phyloP scores from a whole-genome alignment of 2,888 invertebrate species.

The Himalopsyche anomala region DNA sequence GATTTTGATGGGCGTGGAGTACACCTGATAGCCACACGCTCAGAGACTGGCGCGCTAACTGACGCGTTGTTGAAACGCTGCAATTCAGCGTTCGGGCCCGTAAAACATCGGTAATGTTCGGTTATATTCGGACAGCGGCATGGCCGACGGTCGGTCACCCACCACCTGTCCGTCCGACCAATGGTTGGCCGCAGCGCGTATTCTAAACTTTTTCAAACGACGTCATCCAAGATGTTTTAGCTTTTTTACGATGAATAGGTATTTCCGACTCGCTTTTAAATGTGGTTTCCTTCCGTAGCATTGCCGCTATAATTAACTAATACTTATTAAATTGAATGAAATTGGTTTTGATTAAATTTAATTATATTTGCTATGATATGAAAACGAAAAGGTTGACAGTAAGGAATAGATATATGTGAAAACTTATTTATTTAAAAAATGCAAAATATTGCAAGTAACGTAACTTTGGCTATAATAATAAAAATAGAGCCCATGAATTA shows the following conservation, averaged over 20 bases:
- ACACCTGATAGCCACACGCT: not conserved
- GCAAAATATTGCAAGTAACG: no score
- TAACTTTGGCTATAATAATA: no score
- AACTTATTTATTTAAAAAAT: no score
- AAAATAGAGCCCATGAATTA: no score
- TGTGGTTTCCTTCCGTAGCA: not conserved
- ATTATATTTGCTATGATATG: no score
- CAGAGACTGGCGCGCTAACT: slow-evolving; percentile 58
- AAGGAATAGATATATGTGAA: no score
- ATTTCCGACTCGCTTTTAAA: slow-evolving; percentile 14
- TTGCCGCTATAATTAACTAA: no score
- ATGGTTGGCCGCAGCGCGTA: slow-evolving; percentile 43
- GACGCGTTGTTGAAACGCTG: slow-evolving; percentile 49
- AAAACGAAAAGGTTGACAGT: no score
- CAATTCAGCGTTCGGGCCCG: slow-evolving; percentile 28
- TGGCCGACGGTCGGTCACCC: slow-evolving; percentile 46
- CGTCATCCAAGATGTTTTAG: slow-evolving; percentile 11
- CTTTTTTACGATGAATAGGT: slow-evolving; percentile 17
- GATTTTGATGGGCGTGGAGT: not conserved
- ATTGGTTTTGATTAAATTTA: no score
- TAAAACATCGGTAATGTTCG: slow-evolving; percentile 41
- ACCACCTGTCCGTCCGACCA: slow-evolving; percentile 57
- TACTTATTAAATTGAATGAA: no score
- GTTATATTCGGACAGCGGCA: slow-evolving; percentile 44
- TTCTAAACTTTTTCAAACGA: slow-evolving; percentile 51